Conservation (phyloP, 2,113 vertebrate genomes). For the Anseranas semipalmata region DNA sequence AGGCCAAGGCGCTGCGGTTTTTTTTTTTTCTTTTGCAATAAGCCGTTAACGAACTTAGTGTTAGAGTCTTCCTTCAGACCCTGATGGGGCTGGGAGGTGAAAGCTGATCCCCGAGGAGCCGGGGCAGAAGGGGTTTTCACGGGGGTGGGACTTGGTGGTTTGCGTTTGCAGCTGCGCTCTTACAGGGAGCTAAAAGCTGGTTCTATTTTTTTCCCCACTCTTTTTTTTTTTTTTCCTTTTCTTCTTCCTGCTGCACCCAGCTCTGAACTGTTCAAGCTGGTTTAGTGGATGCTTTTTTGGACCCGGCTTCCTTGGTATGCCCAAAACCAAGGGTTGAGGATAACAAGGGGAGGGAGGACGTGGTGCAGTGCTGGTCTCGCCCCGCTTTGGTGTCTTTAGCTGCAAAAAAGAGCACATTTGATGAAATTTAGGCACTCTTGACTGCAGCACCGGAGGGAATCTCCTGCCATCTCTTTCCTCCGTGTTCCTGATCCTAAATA, state of each 20-base stretch:
- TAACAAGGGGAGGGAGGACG: not conserved
- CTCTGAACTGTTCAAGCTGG: rapidly evolving
- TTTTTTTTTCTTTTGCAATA: too few species aligned
- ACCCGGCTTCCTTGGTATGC: not conserved
- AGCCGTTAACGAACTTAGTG: not conserved
- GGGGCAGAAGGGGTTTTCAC: not conserved
- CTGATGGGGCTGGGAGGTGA: not conserved
- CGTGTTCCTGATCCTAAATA: not conserved
- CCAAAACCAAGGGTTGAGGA: too few species aligned
- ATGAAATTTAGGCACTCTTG: too few species aligned
- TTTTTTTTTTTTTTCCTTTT: not conserved
- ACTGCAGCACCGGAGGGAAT: not conserved
- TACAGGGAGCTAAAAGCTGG: not conserved
- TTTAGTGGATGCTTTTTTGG: not conserved
- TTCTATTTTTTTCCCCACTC: too few species aligned
- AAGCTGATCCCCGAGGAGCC: not conserved
- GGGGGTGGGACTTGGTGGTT: not conserved
- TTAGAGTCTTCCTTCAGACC: not conserved
- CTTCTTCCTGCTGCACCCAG: not conserved
- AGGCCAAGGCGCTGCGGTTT: rapidly evolving
- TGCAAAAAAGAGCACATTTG: rapidly evolving
- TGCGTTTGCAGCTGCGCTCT: not conserved
- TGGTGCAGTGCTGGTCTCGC: rapidly evolving
- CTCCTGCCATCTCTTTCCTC: not conserved
- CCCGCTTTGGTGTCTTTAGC: not conserved